Evolutionary conservation across 2,888 invertebrate genomes (phyloP), one percentile per base, ranked within the genome.

Genomic region (Dicranocentrus wangi): DNA sequence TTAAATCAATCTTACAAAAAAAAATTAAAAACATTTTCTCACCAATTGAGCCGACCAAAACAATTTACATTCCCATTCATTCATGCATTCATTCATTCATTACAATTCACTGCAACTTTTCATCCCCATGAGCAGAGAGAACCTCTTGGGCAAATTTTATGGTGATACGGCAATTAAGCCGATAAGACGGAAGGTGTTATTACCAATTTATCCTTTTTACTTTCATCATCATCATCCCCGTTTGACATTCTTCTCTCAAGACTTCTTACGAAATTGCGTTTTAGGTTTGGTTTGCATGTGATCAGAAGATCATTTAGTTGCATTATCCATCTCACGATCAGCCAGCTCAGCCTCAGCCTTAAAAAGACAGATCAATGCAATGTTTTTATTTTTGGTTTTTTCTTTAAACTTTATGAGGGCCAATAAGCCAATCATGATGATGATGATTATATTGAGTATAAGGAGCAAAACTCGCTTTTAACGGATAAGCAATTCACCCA

Each of bases 391-490:
- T n/a, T n/a, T n/a, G n/a, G n/a, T n/a, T 76, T 25, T 28, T 79
- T 72, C 32, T 51, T n/a, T 17, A 68, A 80, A 80, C 42, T 80
- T 80, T 80, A 80, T 63, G 39, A 73, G 68, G 25, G 25, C 53
- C 68, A 80, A 80, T 80, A 80, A 80, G 32, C 19, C 72, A 68
- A 73, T 80, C 73, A 80, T 80, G 53, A 73, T 73, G 61, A 73
- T 80, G 73, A 80, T 80, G 53, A 73, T 73, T 73, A 73, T 80
- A 80, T 80, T 68, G 73, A 23, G 73, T 80, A 73, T 80, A 80
- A 60, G 17, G 25, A 66, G 19, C 39, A 39, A 65, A 27, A 25
- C 8, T 10, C 8, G 25, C 17, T 60, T 15, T 60, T 17, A 10
- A 17, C 10, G 58, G 58, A 58, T 58, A 53, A 53, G 53, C 53